Evolutionary conservation across 2,113 vertebrate species (phyloP).

Genomic region (Gallinago undulata): DNA sequence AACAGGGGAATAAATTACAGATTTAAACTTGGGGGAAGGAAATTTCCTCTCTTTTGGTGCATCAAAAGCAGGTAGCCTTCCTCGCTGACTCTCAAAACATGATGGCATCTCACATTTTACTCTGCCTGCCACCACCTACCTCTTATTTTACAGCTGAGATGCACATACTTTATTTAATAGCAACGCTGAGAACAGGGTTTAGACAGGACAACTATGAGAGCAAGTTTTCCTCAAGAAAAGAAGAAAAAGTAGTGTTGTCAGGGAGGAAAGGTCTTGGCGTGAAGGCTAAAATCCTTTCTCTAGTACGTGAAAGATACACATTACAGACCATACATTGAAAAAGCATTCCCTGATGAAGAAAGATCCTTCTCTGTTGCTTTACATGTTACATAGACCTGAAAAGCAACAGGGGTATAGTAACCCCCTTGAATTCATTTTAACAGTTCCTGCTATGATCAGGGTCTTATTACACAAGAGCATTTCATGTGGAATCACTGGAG

Average conservation of each 20-base stretch:
- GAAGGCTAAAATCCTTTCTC: constrained; percentile 20
- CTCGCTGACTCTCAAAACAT: background rate
- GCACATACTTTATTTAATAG: background rate
- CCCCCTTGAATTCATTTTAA: background rate
- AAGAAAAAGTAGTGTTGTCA: background rate
- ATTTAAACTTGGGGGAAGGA: background rate
- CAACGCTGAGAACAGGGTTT: background rate
- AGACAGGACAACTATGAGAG: background rate
- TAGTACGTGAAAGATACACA: background rate
- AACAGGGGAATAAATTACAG: background rate
- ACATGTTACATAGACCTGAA: background rate
- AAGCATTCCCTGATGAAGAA: background rate
- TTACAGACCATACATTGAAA: background rate
- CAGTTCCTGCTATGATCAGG: background rate
- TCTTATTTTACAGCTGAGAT: background rate
- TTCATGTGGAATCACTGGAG: background rate
- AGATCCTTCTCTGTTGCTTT: background rate
- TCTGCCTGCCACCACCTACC: background rate
- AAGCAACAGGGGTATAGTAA: background rate
- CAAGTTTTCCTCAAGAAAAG: constrained; percentile 13
- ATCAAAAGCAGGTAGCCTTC: background rate
- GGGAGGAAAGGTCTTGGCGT: background rate
- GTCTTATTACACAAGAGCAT: background rate
- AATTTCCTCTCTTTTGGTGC: background rate
- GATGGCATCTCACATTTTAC: background rate